Evolutionary conservation across 2,888 invertebrate species (phyloP), one percentile per base, ranked within the genome.

Genomic region (Clivina fossor): DNA sequence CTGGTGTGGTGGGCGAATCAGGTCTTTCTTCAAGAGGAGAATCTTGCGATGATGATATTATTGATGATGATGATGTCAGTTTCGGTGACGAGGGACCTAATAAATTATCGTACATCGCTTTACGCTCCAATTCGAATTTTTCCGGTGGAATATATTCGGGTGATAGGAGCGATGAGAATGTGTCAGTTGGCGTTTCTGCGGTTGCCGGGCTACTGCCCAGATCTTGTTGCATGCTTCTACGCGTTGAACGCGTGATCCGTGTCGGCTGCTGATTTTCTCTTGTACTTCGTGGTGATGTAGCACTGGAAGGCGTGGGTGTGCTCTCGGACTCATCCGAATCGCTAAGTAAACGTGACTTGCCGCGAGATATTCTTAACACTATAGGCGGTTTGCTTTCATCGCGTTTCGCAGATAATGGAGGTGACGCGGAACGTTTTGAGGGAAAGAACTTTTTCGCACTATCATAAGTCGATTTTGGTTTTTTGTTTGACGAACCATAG

Each of bases 331-430:
- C 74, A 58, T 74, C 73, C 9, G 71, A 70, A 62, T 74, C 76
- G 61, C 74, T 78, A n/a, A 80, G 67, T 54, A 79, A 62, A 61
- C 77, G 75, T 8, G 79, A 78, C 56, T 82, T 83, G 9, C 82
- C 86, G 75, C 91, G 88, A 62, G 90, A 91, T 80, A 93, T 93
- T 75, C 92, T 81, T 61, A 93, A 76, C 50, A 92, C 91, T 68
- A 93, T 93, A 18, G 92, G 92, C 37, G 91, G 90, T 62, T 73
- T 73, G 41, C 67, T 62, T 58, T 70, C 69, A 51, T 61, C 64
- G 13, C 62, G 56, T 56, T 61, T 61, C 26, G 53, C 49, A 19
- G 26, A 33, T 11, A 20, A 19, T 16, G 37, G 28, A 32, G 57
- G 57, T 24, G 35, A 40, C 35, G 37, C 46, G 11, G 46, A 44